These are phyloP conservation scores for Scleropages formosus DNA, from an alignment of 2,797 vertebrate genomes.

Conservation along the genomic window DNA sequence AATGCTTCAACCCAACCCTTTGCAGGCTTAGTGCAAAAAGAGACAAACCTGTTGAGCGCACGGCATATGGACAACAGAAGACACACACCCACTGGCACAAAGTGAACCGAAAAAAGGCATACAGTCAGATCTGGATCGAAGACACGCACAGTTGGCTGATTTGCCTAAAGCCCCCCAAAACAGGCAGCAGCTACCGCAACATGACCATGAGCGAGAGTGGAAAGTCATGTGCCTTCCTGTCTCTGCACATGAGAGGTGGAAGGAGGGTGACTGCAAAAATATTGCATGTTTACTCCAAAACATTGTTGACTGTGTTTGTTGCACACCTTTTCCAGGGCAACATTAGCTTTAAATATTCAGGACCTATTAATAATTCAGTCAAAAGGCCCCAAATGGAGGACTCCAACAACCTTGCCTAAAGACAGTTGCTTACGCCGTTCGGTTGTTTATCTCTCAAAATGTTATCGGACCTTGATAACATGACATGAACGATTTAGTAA, in stretches of 20 bases:
- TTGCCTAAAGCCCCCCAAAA: constrained; percentile 21
- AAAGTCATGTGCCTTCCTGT: constrained; percentile 29
- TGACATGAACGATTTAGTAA: too few species aligned
- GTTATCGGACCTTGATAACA: too few species aligned
- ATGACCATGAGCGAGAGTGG: background rate
- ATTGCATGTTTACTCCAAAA: background rate
- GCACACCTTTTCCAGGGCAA: background rate
- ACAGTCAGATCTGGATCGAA: background rate
- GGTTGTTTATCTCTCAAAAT: too few species aligned
- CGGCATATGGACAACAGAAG: background rate
- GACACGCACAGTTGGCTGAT: constrained; percentile 18
- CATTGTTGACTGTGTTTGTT: background rate
- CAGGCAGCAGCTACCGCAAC: constrained; percentile 14
- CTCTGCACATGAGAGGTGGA: constrained; percentile 1
- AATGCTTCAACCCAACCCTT: constrained; percentile 2
- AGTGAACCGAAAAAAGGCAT: constrained; percentile 5
- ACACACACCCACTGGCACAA: background rate
- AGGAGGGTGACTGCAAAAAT: background rate
- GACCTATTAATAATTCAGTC: constrained; percentile 7
- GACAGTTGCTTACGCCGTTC: too few species aligned
- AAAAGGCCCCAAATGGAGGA: too few species aligned
- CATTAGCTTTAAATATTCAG: constrained; percentile 22
- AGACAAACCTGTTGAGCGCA: background rate
- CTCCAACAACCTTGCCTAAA: too few species aligned
- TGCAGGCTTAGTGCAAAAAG: constrained; percentile 2